A percentile compares a stretch with the other conserved stretches of the same genome.
phyloP scores from a whole-genome alignment of 1,140 invertebrate species.

The Paramacrobiotus metropolitanus region DNA sequence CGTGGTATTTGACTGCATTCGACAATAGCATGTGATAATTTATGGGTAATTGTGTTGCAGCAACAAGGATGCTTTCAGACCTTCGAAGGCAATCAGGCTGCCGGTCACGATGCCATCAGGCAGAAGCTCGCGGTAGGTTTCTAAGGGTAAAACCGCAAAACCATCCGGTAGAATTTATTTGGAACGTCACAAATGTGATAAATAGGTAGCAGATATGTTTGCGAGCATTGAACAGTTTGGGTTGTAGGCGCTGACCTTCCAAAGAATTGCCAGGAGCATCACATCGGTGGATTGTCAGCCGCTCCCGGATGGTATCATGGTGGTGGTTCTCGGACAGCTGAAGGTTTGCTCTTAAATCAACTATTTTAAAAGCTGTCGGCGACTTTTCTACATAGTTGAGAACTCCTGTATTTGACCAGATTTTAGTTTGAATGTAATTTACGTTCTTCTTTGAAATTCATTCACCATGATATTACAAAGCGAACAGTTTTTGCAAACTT shows the following conservation, averaged over 20 bases:
- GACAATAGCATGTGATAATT: not conserved
- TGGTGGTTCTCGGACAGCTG: constrained; percentile 71
- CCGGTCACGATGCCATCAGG: not conserved
- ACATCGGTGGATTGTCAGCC: constrained; percentile 83
- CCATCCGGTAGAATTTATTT: too few relatives aligned
- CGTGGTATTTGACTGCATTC: not conserved
- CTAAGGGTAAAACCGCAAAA: too few relatives aligned
- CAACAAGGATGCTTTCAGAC: not conserved
- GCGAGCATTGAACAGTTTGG: constrained; percentile 11
- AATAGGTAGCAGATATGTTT: not conserved
- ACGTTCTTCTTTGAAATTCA: not conserved
- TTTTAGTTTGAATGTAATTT: not conserved
- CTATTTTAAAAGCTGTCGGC: too few relatives aligned
- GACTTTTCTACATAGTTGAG: too few relatives aligned
- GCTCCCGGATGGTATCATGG: constrained; percentile 76
- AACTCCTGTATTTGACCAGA: not conserved
- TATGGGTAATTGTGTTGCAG: not conserved
- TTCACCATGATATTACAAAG: too few relatives aligned
- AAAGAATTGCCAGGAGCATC: constrained; percentile 70
- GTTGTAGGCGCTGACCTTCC: constrained; percentile 56
- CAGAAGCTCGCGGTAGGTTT: not conserved
- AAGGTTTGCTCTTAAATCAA: constrained; percentile 39
- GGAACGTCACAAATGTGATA: not conserved
- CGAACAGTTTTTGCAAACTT: too few relatives aligned
- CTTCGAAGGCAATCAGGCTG: not conserved